phyloP scores from a whole-genome alignment of 2,888 invertebrate species.

The Drosophila testacea region DNA sequence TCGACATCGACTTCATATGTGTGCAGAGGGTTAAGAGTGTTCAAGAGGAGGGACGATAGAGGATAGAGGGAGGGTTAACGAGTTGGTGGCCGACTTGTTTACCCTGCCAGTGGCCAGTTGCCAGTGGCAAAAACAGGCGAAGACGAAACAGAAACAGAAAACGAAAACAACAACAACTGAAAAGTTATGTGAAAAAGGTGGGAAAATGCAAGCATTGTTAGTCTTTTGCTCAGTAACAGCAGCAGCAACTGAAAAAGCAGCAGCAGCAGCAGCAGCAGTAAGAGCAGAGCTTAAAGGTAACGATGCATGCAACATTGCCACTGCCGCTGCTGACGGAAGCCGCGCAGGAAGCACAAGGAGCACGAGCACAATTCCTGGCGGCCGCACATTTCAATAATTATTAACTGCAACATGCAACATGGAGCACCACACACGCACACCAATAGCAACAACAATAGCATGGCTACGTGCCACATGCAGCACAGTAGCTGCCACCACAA shows the following conservation, averaged over 20 bases:
- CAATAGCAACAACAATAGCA: slow-evolving; percentile 19
- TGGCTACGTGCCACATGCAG: slow-evolving; percentile 67
- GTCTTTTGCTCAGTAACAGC: slow-evolving; percentile 65
- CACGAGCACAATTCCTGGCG: slow-evolving; percentile 78
- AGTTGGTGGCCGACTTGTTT: slow-evolving; percentile 79
- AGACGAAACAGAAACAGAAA: slow-evolving; percentile 33
- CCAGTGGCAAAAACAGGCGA: slow-evolving; percentile 60
- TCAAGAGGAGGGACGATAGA: background rate
- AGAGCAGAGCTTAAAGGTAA: slow-evolving; percentile 60
- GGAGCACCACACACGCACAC: slow-evolving; percentile 50
- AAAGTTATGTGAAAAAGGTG: slow-evolving; percentile 81
- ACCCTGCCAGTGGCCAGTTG: slow-evolving; percentile 65
- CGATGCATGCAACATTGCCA: slow-evolving; percentile 77
- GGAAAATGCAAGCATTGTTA: slow-evolving; percentile 81
- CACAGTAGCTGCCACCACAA: slow-evolving; percentile 68
- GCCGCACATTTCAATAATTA: slow-evolving; percentile 81
- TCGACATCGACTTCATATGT: slow-evolving; percentile 66
- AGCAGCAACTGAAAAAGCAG: slow-evolving; percentile 4
- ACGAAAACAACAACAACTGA: slow-evolving; percentile 35
- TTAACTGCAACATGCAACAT: slow-evolving; percentile 82
- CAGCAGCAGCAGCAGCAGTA: slow-evolving; percentile 14
- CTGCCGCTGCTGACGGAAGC: slow-evolving; percentile 63
- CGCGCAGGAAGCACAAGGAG: slow-evolving; percentile 79
- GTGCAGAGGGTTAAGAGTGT: slow-evolving; percentile 30
- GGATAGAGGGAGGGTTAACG: slow-evolving; percentile 38